Base-by-base conservation (phyloP, 2,888 invertebrate species). In the Xestobium rufovillosum region DNA sequence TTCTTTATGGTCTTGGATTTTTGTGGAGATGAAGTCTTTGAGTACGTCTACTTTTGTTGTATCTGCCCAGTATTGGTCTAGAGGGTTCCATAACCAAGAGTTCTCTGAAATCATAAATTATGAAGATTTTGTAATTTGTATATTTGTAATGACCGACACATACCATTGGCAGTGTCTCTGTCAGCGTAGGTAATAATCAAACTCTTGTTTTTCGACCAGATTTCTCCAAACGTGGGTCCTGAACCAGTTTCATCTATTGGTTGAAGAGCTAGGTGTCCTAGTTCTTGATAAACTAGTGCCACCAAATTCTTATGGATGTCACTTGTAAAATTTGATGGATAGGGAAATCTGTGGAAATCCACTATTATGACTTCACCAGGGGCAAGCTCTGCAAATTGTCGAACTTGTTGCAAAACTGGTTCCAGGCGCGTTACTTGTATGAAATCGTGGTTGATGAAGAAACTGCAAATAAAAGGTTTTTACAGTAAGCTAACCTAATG, bases 301-400 rank as follows among this genome's bases (percentile, higher is more conserved):
- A 71, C 64, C 11, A 80, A 60, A 26, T 67, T 61, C 15, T 64
- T 60, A 50, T 79, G 78, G 11, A 61, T 43, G 15, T 40, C 49
- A 16, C 44, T 28, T 15, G 56, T 52, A 19, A 19, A 19, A 30
- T 48, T 53, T 1, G 57, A 52, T 0, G 65, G 65, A 43, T 59
- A 64, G 1, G 86, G 86, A 61, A 89, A 87, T 41, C 85, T 77
- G 53, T 88, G 87, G 29, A 90, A 83, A 55, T 90, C 88, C 31
- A 90, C 62, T 42, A 90, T 76, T 6, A 89, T 70, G 17, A 87
- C 67, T 69, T 87, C 87, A 42, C 73, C 68, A 8, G 68, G 76
- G 1, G 86, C 79, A 25, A 68, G 62, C 49, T 76, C 71, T 27
- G 83, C 63, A 61, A 87, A 88, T 27, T 70, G 70, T 49, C 72